A percentile compares a stretch with the other conserved stretches of the same genome.
phyloP scores from a whole-genome alignment of 2,888 invertebrate species.

The Cryptocephalus moraei region DNA sequence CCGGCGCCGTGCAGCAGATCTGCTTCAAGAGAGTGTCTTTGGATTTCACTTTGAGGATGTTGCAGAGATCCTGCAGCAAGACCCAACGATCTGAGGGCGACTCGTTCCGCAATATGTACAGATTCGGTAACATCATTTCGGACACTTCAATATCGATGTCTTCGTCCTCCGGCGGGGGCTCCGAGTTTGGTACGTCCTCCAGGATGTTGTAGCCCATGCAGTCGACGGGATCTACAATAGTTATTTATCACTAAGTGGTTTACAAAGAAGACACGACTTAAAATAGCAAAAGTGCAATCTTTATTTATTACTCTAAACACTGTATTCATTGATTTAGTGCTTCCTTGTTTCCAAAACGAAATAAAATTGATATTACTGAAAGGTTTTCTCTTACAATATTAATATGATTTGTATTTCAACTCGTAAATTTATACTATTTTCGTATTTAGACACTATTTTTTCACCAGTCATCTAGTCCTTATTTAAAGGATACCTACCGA shows the following conservation, averaged over 20 bases:
- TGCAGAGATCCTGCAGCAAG: slow-evolving; percentile 68
- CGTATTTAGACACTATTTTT: too few relatives aligned
- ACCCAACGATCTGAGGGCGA: slow-evolving; percentile 66
- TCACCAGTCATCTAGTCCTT: too few relatives aligned
- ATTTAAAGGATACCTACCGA: slow-evolving; percentile 32
- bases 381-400: too few relatives aligned
- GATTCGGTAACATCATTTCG: slow-evolving; percentile 66
- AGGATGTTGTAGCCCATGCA: slow-evolving; percentile 52
- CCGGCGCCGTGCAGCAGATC: slow-evolving; percentile 48
- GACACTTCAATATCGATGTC: slow-evolving; percentile 74
- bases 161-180: slow-evolving; percentile 42
- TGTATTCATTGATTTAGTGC: too few relatives aligned
- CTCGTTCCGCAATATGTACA: slow-evolving; percentile 62
- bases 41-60: slow-evolving; percentile 68
- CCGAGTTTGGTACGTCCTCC: slow-evolving; percentile 42
- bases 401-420: too few relatives aligned
- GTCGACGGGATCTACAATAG: slow-evolving; percentile 37
- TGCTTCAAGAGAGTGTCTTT: slow-evolving; percentile 70
- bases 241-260: too few relatives aligned
- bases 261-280: neutral
- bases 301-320: too few relatives aligned
- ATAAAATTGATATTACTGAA: too few relatives aligned
- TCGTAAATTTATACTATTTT: too few relatives aligned
- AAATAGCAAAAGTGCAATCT: neutral
- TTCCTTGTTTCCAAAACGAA: too few relatives aligned